Evolutionary conservation across 2,888 invertebrate genomes (phyloP), one percentile per base, ranked within the genome.

Genomic region (Stenchaetothrips biformis): DNA sequence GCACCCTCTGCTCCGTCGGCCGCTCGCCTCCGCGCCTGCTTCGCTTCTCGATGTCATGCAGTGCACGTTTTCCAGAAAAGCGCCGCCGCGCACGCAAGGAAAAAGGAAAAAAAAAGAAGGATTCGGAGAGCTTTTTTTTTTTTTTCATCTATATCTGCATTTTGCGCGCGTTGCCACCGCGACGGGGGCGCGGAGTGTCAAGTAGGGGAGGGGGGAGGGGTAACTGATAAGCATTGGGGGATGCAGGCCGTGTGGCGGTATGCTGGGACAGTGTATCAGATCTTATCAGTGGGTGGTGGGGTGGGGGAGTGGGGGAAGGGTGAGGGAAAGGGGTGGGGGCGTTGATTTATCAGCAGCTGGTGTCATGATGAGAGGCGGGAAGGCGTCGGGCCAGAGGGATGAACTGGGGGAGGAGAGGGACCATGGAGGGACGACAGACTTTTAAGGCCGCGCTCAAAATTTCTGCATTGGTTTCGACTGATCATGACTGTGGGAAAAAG

Each of bases 331-430:
- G 25, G 67, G 67, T 13, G 53, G 37, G 37, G 37, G 2, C 37
- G 37, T 53, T 74, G 67, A 74, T 74, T 74, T 74, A 74, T 74
- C 67, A 74, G 67, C 67, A 74, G 67, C 67, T 74, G 67, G 67
- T 74, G 67, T 25, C 67, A 74, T 74, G 67, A 74, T 74, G 67
- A 74, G 59, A 16, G 59, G 59, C 59, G 59, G 18, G 67, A 74
- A 74, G 67, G 67, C 67, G 67, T 25, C 16, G 59, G 13, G 18
- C 13, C 18, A 59, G 18, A 37, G 59, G 59, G 18, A 59, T 9
- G 67, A 21, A 25, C 21, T 25, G 37, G 37, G 37, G 37, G 37
- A 37, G n/a, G 67, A 21, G 67, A 67, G 67, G 25, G 67, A 74
- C 53, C 21, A 67, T 7, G 25, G 67, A 74, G 25, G 9, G 67